These are phyloP conservation scores for Knipowitschia caucasica DNA, from an alignment of 2,797 vertebrate genomes.

Conservation along the genomic window DNA sequence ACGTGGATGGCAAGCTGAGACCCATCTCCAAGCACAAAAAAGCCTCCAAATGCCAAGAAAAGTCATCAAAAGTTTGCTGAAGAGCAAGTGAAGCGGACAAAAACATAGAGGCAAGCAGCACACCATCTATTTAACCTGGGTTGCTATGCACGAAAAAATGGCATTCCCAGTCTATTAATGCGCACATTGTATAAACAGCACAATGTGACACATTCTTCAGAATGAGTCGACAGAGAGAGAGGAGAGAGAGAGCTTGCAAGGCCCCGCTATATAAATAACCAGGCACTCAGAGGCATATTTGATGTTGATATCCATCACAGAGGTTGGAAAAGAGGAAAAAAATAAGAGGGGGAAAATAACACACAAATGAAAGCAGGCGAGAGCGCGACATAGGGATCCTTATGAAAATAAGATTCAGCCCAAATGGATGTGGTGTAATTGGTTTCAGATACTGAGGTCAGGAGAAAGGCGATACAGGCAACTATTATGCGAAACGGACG, in stretches of 20 bases:
- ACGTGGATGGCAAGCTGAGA: conserved; percentile 48
- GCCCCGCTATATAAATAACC: conserved; percentile 94
- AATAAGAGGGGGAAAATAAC: conserved; percentile 64
- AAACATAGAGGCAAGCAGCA: conserved; percentile 57
- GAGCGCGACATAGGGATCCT: conserved; percentile 88
- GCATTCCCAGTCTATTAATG: conserved; percentile 92
- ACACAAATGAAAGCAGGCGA: conserved; percentile 67
- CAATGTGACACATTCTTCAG: conserved; percentile 97
- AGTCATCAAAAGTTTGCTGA: conserved; percentile 74
- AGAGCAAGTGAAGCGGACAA: conserved; percentile 54
- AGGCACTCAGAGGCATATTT: conserved; percentile 99
- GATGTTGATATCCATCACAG: conserved; percentile 99
- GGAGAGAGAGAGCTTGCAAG: conserved; percentile 71
- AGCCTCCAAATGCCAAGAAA: conserved; percentile 58
- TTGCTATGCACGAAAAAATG: conserved; percentile 95
- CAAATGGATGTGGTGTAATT: conserved; percentile 99
- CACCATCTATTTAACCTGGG: conserved; percentile 88
- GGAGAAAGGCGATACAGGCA: conserved; percentile 93
- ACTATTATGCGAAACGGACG: conserved; percentile 88
- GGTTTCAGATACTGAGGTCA: conserved; percentile 99
- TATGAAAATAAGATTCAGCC: conserved; percentile 98
- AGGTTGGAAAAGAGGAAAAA: conserved; percentile 73
- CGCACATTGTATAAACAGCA: conserved; percentile 97
- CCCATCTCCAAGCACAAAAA: conserved; percentile 53
- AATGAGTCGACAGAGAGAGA: conserved; percentile 64